Percentiles rank a stretch among this genome's conserved stretches.
Evolutionary conservation across 2,113 vertebrate species (phyloP).

Genomic region (Tapirus terrestris): DNA sequence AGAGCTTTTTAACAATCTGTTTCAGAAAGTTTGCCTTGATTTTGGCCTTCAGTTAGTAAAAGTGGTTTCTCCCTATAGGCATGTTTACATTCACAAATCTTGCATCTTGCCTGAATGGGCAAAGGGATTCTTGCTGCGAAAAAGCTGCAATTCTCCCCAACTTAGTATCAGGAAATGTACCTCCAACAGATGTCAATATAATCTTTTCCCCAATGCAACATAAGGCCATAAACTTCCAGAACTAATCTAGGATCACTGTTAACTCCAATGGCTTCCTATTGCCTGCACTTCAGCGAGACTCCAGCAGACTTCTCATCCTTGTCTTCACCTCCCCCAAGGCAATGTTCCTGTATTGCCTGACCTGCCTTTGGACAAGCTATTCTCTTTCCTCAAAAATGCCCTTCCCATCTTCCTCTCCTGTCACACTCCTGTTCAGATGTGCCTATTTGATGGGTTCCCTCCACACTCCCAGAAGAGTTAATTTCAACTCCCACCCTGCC

Average conservation of each 20-base stretch:
- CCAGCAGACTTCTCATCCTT: background rate
- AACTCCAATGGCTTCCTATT: background rate
- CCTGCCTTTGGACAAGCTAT: background rate
- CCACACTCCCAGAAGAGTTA: background rate
- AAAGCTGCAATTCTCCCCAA: background rate
- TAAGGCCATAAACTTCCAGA: slow-evolving; percentile 20
- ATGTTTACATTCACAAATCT: background rate
- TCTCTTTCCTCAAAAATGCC: background rate
- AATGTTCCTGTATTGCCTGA: background rate
- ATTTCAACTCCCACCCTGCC: background rate
- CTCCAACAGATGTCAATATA: background rate
- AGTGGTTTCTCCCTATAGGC: background rate
- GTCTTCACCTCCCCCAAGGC: background rate
- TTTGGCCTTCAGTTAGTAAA: slow-evolving; percentile 6
- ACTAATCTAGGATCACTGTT: background rate
- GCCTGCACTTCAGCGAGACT: background rate
- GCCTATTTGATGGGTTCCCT: background rate
- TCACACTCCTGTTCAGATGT: background rate
- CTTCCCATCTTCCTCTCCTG: background rate
- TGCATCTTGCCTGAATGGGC: background rate
- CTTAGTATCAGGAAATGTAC: background rate
- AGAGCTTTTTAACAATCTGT: background rate
- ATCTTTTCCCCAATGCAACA: background rate
- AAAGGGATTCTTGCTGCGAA: slow-evolving; percentile 2
- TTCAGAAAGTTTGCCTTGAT: background rate